Base-by-base conservation (phyloP, 2,888 invertebrate species). In the Eristalis intricaria region DNA sequence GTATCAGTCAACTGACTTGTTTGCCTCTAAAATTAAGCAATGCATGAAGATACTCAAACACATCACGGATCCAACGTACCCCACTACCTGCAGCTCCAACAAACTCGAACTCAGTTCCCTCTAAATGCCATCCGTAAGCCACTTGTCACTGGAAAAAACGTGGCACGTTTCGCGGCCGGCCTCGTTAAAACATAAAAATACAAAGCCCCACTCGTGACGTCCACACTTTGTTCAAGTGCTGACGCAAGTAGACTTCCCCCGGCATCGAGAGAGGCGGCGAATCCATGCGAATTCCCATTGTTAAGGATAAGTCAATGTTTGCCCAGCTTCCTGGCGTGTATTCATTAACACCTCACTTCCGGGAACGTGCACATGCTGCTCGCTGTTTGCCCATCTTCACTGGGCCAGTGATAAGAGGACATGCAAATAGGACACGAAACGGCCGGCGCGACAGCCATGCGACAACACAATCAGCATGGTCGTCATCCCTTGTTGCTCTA, bases 271-370 rank as follows among this genome's bases (percentile, higher is more conserved):
- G n/a, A n/a, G n/a, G 58, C n/a, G 19, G 35, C n/a, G 19, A 38
- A 15, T 43, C 15, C 23, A 40, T 23, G 11, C 26, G 29, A 29
- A 19, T 19, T 26, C 1, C 10, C 56, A 11, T 68, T 32, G 69
- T 56, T 38, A 60, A 35, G 60, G 40, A 70, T 38, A 60, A 19
- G 60, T 29, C 58, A 70, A 70, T 70, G 32, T 70, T 61, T 70
- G 38, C 32, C 22, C 60, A 60, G 60, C 70, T 60, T 32, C 40
- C 19, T 19, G 35, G 29, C n/a, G n/a, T 38, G 64, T 43, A 66
- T 35, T 43, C 66, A 66, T 66, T 66, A 43, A 66, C 66, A 66
- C 66, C 26, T 66, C 43, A 43, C 43, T 66, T 66, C 66, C 26
- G 23, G 38, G 19, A 65, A 15, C 26, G 32, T 63, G 32, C 13